Conservation (phyloP, 53 echinoderm and acorn worm genomes). For the Actinopyga echinites region DNA sequence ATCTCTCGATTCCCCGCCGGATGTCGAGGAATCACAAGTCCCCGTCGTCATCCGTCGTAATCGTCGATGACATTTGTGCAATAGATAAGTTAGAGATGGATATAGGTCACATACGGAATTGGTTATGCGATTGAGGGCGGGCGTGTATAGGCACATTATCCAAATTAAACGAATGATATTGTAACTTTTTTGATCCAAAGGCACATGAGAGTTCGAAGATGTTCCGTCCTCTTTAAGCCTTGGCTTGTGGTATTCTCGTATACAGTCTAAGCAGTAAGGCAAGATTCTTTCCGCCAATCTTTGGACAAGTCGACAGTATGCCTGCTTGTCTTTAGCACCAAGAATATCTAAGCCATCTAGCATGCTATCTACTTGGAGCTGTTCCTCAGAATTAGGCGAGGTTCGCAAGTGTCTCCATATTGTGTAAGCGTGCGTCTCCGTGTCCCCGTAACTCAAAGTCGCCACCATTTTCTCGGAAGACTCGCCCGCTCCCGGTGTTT, state of each 20-base stretch:
- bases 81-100: conserved; percentile 74
- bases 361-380: conserved; percentile 65
- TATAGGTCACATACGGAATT: conserved; percentile 66
- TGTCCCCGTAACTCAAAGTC: conserved; percentile 75
- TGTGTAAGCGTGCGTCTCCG: conserved; percentile 83
- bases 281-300: conserved; percentile 83
- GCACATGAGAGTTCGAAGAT: conserved; percentile 57
- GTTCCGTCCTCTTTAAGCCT: conserved; percentile 15
- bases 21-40: conserved; percentile 70
- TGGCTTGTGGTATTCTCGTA: conserved; percentile 36
- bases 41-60: conserved; percentile 53
- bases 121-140: conserved; percentile 73
- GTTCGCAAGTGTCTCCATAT: conserved; percentile 81
- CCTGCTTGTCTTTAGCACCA: conserved; percentile 68
- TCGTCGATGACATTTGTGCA: conserved; percentile 65
- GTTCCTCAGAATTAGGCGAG: conserved; percentile 73
- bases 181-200: conserved; percentile 81
- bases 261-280: conserved; percentile 76
- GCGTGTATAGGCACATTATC: conserved; percentile 83
- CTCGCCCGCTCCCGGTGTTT: background rate
- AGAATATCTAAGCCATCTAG: conserved; percentile 89
- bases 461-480: conserved; percentile 76
- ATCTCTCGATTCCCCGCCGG: conserved; percentile 63
- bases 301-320: conserved; percentile 84
- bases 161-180: conserved; percentile 88